Conservation (phyloP, 2,797 vertebrate genomes). For the Hipposideros larvatus region DNA sequence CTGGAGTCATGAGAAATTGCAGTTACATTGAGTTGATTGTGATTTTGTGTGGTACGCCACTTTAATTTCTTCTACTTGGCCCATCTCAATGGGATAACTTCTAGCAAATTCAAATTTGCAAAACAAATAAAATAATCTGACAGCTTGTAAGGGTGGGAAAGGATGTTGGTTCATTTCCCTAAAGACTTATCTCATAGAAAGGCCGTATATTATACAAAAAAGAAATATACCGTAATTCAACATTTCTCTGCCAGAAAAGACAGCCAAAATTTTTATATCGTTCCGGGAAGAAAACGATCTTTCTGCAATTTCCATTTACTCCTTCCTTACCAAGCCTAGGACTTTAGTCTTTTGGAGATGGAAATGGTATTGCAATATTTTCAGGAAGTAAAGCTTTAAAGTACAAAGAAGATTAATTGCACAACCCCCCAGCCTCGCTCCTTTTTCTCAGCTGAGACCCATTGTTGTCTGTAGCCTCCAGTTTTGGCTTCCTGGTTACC, state of each 20-base stretch:
- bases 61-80: slow-evolving; percentile 26
- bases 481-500: slow-evolving; percentile 17
- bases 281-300: slow-evolving; percentile 68
- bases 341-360: slow-evolving; percentile 32
- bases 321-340: slow-evolving; percentile 36
- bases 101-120: slow-evolving; percentile 46
- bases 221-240: slow-evolving; percentile 63
- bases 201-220: slow-evolving; percentile 65
- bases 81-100: slow-evolving; percentile 24
- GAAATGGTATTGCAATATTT: not conserved
- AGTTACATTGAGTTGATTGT: not conserved
- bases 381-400: slow-evolving; percentile 36
- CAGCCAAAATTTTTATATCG: slow-evolving; percentile 70
- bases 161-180: slow-evolving; percentile 70
- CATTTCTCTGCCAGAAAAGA: slow-evolving; percentile 69
- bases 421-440: not conserved
- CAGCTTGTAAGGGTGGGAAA: slow-evolving; percentile 60
- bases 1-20: not conserved
- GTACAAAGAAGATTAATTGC: not conserved
- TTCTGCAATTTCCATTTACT: slow-evolving; percentile 73
- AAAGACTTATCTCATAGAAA: slow-evolving; percentile 69
- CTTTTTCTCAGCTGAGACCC: not conserved
- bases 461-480: not conserved
- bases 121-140: slow-evolving; percentile 70
- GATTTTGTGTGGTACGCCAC: not conserved